Base-by-base conservation (phyloP, 1,140 invertebrate species). In the Drosophila nigromelanica region DNA sequence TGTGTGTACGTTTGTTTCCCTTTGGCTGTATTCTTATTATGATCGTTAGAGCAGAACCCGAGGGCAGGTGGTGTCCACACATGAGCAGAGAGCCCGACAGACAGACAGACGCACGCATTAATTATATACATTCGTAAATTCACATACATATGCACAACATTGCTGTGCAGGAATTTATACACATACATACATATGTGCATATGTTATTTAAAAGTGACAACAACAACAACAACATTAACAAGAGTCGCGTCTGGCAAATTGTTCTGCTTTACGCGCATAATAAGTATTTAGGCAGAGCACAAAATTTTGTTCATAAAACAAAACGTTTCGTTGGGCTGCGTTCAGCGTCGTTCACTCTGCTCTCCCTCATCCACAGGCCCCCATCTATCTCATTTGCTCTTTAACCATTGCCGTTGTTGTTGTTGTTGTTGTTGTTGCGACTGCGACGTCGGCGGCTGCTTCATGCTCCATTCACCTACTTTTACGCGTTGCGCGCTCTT, bases 401-500 rank as follows among this genome's bases (percentile, higher is more conserved):
- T 58, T 55, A 51, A 52, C 54, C 39, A 55, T 54, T 40, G 59
- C 45, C 58, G 62, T 60, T 54, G 60, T 55, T 12, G 55, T 71
- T 52, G 35, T 48, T 70, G 52, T 48, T 39, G 50, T 15, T 59
- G 67, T 14, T 33, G 58, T 58, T 51, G 54, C 42, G 61, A 51
- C 27, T 15, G 50, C 50, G 50, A 55, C 50, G 48, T 47, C 61
- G 51, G 45, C 59, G 64, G 68, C 58, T 72, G 76, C 74, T 83
- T 85, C 78, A 83, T 90, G 87, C 87, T 90, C 87, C 87, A 90
- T 87, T 90, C 87, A 90, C 87, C 87, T 90, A 90, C 87, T 78
- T 90, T 90, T 89, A 89, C 70, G 87, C 81, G 73, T 71, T 86
- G 69, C 54, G 48, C 55, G 79, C 83, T 89, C 74, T 89, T 76